Conservation (phyloP, 2,113 vertebrate species). For the Corydoras maculifer region DNA sequence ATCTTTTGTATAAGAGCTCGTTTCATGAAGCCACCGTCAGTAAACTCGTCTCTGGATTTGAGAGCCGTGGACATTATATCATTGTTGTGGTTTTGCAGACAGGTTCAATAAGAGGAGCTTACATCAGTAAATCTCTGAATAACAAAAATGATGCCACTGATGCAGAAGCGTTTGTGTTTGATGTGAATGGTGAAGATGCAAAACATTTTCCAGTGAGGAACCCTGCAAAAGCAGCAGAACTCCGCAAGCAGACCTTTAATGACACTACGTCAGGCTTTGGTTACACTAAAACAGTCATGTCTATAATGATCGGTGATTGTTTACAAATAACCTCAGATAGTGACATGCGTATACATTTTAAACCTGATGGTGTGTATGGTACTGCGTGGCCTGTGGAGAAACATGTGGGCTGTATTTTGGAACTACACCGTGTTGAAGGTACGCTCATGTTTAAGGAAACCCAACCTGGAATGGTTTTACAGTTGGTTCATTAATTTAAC, state of each 20-base stretch:
- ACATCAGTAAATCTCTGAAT: slow-evolving; percentile 8
- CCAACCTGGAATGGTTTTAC: too few species aligned
- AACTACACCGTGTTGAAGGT: slow-evolving; percentile 38
- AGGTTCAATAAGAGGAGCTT: background rate
- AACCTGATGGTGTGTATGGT: background rate
- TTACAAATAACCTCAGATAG: background rate
- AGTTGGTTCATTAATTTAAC: too few species aligned
- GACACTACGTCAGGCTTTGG: too few species aligned
- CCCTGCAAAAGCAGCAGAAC: background rate
- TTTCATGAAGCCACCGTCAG: background rate
- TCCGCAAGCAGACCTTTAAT: background rate
- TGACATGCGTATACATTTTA: background rate
- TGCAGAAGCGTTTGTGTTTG: slow-evolving; percentile 12
- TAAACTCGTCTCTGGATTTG: background rate
- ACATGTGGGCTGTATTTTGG: background rate
- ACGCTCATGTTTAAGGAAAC: background rate
- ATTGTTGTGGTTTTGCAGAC: background rate
- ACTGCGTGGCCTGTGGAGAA: background rate
- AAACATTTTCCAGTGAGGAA: background rate
- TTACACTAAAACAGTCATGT: too few species aligned
- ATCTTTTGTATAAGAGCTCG: slow-evolving; percentile 32
- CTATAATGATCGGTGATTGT: too few species aligned
- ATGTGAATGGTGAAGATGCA: background rate
- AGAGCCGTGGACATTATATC: slow-evolving; percentile 1
- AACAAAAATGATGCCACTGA: background rate